Evolutionary conservation across 2,797 vertebrate species (phyloP).

Genomic region (Kryptopterus vitreolus): DNA sequence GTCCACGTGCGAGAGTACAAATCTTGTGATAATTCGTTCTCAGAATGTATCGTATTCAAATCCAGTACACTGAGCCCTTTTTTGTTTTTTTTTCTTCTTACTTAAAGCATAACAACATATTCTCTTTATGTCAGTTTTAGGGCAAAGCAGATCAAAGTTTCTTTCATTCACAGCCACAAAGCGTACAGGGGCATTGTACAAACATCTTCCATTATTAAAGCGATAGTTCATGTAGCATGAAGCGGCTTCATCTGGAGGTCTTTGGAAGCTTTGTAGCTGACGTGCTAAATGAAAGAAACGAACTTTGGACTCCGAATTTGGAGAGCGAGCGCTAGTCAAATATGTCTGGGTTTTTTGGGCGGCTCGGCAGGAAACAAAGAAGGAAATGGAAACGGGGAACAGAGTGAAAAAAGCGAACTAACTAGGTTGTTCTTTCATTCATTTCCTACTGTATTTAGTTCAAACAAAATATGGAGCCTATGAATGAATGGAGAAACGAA

Average conservation of each 20-base stretch:
- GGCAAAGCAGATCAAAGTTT: conserved; percentile 27
- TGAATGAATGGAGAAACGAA: too few species aligned
- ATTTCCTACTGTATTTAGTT: too few species aligned
- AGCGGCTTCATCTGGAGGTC: not conserved
- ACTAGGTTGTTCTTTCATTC: too few species aligned
- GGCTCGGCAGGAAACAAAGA: too few species aligned
- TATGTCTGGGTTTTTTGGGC: too few species aligned
- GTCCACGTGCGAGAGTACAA: not conserved
- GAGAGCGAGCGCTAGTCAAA: too few species aligned
- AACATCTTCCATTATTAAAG: conserved; percentile 37
- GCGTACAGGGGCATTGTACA: not conserved
- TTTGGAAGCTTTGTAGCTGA: not conserved
- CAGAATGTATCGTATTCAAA: too few species aligned
- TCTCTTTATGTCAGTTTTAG: conserved; percentile 10
- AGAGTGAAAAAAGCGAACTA: too few species aligned
- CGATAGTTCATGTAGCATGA: not conserved
- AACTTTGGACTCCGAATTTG: not conserved
- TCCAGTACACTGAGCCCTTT: not conserved
- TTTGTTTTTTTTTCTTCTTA: too few species aligned
- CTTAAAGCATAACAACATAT: not conserved
- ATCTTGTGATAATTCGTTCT: too few species aligned
- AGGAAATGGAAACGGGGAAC: too few species aligned
- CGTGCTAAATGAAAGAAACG: not conserved
- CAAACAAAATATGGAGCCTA: too few species aligned
- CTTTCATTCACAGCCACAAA: not conserved